Evolutionary conservation across 2,888 invertebrate genomes (phyloP).

Genomic region (Amphipoea oculea): DNA sequence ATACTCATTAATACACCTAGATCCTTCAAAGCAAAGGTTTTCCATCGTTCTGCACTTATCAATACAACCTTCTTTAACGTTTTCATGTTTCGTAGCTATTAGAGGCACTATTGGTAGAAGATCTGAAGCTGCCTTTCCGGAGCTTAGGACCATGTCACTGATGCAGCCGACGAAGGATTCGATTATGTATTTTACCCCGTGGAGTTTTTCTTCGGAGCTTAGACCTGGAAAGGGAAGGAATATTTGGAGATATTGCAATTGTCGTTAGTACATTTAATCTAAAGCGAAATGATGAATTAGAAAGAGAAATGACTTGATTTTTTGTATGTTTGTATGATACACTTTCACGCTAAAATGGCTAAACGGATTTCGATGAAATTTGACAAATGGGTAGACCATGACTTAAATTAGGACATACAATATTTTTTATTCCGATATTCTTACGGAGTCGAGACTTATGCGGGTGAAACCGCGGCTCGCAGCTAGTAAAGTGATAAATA

Average conservation of each 20-base stretch:
- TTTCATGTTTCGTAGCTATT: constrained; percentile 96
- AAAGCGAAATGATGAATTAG: not conserved
- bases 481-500: no score
- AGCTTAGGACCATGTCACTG: constrained; percentile 95
- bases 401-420: not conserved
- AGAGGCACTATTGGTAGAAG: constrained; percentile 95
- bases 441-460: not conserved
- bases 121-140: constrained; percentile 96
- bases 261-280: not conserved
- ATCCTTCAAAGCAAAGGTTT: constrained; percentile 96
- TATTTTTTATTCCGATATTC: not conserved
- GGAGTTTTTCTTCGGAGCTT: constrained; percentile 96
- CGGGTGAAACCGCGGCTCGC: not conserved
- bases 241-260: not conserved
- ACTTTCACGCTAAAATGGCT: not conserved
- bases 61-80: constrained; percentile 96
- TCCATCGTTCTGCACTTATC: constrained; percentile 95
- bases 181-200: constrained; percentile 97
- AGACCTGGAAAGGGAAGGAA: constrained; percentile 89
- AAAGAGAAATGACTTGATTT: no score
- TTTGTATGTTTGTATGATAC: not conserved
- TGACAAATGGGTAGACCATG: not conserved
- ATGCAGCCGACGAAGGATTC: constrained; percentile 98
- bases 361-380: no score
- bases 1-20: constrained; percentile 97